A percentile compares a stretch with the other conserved stretches of the same genome.
Evolutionary conservation across 1,140 invertebrate genomes (phyloP).

Genomic region (Hycleus cichorii): DNA sequence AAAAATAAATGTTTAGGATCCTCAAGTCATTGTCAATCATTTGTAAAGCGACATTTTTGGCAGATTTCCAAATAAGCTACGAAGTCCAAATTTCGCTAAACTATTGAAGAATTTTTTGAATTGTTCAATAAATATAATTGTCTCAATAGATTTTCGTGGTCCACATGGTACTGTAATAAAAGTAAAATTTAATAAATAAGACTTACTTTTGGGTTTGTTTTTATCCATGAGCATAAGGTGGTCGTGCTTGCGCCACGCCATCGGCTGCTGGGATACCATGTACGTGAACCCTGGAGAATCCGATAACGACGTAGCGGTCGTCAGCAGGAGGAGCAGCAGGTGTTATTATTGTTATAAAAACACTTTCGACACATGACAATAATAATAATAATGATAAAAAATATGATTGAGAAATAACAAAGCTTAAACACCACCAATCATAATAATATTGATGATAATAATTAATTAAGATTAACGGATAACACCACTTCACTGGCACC

Average conservation of each 20-base stretch:
- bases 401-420: constrained; percentile 39
- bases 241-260: constrained; percentile 66
- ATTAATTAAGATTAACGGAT: constrained; percentile 33
- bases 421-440: constrained; percentile 44
- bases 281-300: constrained; percentile 22
- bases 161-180: too few relatives aligned
- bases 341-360: constrained; percentile 2
- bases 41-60: too few relatives aligned
- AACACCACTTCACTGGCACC: neutral
- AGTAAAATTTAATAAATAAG: too few relatives aligned
- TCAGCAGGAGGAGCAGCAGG: constrained; percentile 32
- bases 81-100: too few relatives aligned
- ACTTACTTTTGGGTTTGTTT: constrained; percentile 63
- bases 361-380: constrained; percentile 41
- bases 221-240: constrained; percentile 65
- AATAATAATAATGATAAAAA: constrained; percentile 41
- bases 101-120: too few relatives aligned
- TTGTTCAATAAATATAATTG: too few relatives aligned
- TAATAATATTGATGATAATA: constrained; percentile 23
- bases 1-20: too few relatives aligned
- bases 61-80: too few relatives aligned
- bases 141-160: too few relatives aligned
- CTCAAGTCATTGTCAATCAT: too few relatives aligned
- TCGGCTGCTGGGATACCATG: constrained; percentile 50
- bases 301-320: neutral